Percentiles rank a stretch among this genome's conserved stretches.
Evolutionary conservation across 2,113 vertebrate species (phyloP).

Genomic region (Ariopsis seemanni): DNA sequence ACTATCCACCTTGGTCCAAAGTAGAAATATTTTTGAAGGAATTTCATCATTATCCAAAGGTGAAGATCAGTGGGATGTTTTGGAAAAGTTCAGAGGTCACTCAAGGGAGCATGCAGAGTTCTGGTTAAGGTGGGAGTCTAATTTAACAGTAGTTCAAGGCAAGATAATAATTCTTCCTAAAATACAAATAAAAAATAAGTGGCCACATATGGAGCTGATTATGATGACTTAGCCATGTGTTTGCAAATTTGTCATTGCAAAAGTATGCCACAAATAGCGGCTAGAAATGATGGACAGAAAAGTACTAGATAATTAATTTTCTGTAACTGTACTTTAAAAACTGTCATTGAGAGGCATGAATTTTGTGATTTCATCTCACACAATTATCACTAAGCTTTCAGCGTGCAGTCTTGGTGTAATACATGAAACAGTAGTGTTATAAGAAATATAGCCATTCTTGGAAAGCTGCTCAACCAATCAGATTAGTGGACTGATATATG

Average conservation of each 20-base stretch:
- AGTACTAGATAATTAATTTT: slow-evolving; percentile 12
- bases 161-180: neutral
- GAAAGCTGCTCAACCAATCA: neutral
- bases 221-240: neutral
- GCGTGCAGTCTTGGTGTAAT: neutral
- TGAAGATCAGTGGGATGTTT: slow-evolving; percentile 17
- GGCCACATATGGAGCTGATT: slow-evolving; percentile 3
- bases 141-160: neutral
- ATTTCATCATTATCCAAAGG: neutral
- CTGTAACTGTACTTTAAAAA: neutral
- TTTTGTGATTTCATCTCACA: neutral
- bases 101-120: slow-evolving; percentile 38
- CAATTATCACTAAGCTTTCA: neutral
- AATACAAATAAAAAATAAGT: no score
- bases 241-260: neutral
- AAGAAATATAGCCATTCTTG: neutral
- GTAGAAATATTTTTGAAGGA: neutral
- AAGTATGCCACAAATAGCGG: neutral
- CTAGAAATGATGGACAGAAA: neutral
- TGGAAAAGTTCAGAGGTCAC: slow-evolving; percentile 54
- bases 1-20: neutral
- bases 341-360: neutral
- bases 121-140: neutral
- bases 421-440: neutral
- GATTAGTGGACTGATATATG: neutral